Evolutionary conservation across 1,140 invertebrate species (phyloP), one percentile per base, ranked within the genome.

Genomic region (Ylistrum balloti): DNA sequence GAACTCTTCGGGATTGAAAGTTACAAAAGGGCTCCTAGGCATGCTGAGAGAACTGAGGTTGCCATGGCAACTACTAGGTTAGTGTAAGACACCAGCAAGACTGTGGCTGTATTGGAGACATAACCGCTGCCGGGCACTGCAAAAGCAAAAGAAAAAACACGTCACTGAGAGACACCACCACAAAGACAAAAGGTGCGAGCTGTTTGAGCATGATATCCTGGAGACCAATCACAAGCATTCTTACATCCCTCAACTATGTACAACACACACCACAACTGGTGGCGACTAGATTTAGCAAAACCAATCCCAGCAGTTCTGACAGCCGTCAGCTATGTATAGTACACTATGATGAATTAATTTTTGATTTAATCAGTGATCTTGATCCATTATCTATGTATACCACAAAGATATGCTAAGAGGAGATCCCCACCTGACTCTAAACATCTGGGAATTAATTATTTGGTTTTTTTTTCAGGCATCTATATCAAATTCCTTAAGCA

Each of bases 131-230:
- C 0, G 56, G 56, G 56, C 17, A 74, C 56, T 74, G 56, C n/a
- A 74, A 74, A 74, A 74, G 56, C 56, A 74, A 74, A 74, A 74
- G 56, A 74, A 74, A 74, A 74, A 74, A 74, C 56, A 74, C 56
- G n/a, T 74, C 56, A 74, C 56, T 74, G 56, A 74, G 56, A 74
- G 56, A 74, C 56, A 74, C 56, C 56, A 74, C 56, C 56, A 74
- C 56, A 74, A 74, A 74, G 56, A 74, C 28, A 74, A 74, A 74
- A 74, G 56, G 56, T 74, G 56, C 56, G n/a, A 74, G 56, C 56
- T 74, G 56, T 74, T 74, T 28, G 56, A 74, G 56, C 56, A 74
- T 74, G n/a, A 28, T 74, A 74, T 74, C 56, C 56, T 74, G 11
- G 22, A 74, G 22, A 74, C 56, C 56, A 74, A 28, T 74, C 22